Evolutionary conservation across 92 coral and sea anemone genomes (phyloP).

Genomic region (Phenganax stokvisi): DNA sequence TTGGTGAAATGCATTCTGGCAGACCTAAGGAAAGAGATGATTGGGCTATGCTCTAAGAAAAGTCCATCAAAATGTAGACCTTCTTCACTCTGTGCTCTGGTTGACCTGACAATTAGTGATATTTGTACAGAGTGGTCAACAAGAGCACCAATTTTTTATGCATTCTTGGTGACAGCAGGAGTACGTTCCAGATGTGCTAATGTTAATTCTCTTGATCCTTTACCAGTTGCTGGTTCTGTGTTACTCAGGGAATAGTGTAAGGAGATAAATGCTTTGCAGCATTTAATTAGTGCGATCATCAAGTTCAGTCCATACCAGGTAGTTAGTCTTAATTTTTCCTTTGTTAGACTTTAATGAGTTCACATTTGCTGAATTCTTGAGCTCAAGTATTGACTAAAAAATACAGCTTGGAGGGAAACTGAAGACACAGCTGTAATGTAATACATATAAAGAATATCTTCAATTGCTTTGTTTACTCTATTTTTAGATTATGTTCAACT

Average conservation of each 20-base stretch:
- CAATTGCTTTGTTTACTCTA: constrained; percentile 10
- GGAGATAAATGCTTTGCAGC: constrained; percentile 38
- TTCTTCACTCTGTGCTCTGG: constrained; percentile 7
- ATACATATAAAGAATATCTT: background rate
- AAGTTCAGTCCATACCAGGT: constrained; percentile 1
- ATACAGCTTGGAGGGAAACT: too few species aligned
- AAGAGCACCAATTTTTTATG: constrained; percentile 37
- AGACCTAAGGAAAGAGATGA: constrained; percentile 24
- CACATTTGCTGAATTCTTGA: too few species aligned
- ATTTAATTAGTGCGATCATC: constrained; percentile 22
- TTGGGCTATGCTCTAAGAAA: constrained; percentile 28
- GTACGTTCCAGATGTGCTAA: constrained; percentile 38
- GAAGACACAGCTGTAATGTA: too few species aligned
- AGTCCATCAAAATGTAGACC: constrained; percentile 36
- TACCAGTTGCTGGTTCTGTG: constrained; percentile 39
- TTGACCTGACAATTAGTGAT: constrained; percentile 14
- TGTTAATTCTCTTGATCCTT: constrained; percentile 9
- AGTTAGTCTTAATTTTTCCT: too few species aligned
- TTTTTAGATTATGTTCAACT: background rate
- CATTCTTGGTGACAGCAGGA: constrained; percentile 31
- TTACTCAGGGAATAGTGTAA: constrained; percentile 34
- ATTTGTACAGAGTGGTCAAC: constrained; percentile 39
- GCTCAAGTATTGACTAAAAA: too few species aligned
- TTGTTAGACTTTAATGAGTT: too few species aligned
- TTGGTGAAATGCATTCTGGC: constrained; percentile 26